Conservation (phyloP, 2,797 vertebrate species). For the Dermochelys coriacea region DNA sequence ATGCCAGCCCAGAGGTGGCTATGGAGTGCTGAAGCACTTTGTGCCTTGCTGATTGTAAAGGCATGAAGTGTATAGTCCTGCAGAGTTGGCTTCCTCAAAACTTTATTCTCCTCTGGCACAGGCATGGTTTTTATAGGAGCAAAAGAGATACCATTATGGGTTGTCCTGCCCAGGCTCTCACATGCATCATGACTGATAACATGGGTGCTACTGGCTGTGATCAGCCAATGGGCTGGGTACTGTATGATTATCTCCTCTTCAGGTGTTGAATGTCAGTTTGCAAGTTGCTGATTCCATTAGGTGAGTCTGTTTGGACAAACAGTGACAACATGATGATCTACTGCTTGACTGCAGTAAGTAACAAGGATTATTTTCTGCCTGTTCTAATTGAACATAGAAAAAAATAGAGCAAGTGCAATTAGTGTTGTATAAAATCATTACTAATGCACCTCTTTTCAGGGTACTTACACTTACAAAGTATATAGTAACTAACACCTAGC, state of each 20-base stretch:
- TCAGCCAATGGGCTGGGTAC: background rate
- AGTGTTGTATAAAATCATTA: background rate
- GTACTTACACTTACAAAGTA: too few relatives aligned
- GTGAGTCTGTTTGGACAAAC: background rate
- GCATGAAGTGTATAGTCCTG: background rate
- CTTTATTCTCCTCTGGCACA: constrained; percentile 1
- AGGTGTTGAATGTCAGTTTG: constrained; percentile 43
- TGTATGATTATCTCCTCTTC: background rate
- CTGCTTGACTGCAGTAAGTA: background rate
- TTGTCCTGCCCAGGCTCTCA: background rate
- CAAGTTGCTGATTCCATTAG: background rate
- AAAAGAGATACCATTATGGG: background rate
- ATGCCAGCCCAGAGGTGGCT: constrained; percentile 22
- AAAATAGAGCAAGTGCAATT: background rate
- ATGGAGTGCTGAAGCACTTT: background rate
- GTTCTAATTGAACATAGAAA: background rate
- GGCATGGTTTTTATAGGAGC: background rate
- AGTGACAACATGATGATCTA: background rate
- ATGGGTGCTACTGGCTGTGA: background rate
- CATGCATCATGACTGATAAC: background rate
- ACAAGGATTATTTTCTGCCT: background rate
- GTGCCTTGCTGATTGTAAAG: background rate
- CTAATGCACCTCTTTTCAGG: background rate
- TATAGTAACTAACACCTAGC: background rate
- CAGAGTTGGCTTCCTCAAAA: background rate